A percentile compares a stretch with the other conserved stretches of the same genome.
Conservation (phyloP, 1,140 invertebrate genomes). For the Diorhabda sublineata region DNA sequence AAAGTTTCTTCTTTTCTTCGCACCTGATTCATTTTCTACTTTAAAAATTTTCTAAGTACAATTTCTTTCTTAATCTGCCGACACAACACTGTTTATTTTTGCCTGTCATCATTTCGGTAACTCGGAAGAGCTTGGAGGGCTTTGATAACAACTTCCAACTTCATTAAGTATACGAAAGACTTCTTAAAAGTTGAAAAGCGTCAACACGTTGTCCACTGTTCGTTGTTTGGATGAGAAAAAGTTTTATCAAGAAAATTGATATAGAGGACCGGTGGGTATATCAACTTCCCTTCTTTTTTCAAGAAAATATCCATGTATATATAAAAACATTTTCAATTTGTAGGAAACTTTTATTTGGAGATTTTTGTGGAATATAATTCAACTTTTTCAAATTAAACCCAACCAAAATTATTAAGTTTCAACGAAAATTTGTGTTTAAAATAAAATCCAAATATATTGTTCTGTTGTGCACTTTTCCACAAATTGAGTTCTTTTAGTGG, state of each 20-base stretch:
- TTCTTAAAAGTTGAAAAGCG: not conserved
- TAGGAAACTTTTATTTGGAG: not conserved
- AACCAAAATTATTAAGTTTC: no score
- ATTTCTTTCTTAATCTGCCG: no score
- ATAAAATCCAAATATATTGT: no score
- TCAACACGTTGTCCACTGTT: not conserved
- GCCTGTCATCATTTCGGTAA: not conserved
- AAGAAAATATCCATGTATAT: constrained; percentile 1
- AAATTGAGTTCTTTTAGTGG: no score
- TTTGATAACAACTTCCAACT: constrained; percentile 1
- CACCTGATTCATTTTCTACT: no score
- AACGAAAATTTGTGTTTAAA: no score
- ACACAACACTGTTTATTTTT: not conserved
- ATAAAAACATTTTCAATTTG: constrained; percentile 3
- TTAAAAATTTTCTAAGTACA: no score
- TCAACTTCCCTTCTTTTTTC: not conserved
- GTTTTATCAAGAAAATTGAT: constrained; percentile 3
- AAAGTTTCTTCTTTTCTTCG: no score
- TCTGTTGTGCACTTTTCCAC: no score
- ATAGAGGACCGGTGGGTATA: not conserved
- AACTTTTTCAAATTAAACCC: not conserved
- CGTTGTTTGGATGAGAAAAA: not conserved
- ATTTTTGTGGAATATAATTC: not conserved
- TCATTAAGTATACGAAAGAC: not conserved
- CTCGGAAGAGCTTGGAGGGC: not conserved